phyloP scores from a whole-genome alignment of 2,113 vertebrate species.

The Cyprinodon brontotheroides region DNA sequence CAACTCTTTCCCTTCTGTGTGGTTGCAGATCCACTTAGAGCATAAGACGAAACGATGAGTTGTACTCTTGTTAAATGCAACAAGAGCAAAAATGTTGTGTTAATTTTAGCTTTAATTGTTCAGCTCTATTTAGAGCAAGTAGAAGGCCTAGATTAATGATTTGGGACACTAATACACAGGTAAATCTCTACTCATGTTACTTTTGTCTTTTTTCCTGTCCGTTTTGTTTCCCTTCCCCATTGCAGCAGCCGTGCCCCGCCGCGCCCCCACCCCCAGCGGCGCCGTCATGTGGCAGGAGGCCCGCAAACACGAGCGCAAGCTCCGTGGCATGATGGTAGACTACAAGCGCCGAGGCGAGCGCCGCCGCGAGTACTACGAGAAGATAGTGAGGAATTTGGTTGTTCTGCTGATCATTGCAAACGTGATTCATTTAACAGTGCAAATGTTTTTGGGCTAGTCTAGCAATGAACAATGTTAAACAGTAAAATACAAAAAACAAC shows the following conservation, averaged over 20 bases:
- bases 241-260: constrained; percentile 80
- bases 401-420: neutral
- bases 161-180: neutral
- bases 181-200: neutral
- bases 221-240: neutral
- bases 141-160: neutral
- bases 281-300: constrained; percentile 96
- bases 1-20: too few species aligned
- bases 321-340: constrained; percentile 97
- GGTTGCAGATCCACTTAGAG: too few species aligned
- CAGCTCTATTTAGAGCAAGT: too few species aligned
- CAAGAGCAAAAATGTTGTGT: too few species aligned
- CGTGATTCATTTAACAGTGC: neutral
- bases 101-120: too few species aligned
- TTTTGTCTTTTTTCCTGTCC: neutral
- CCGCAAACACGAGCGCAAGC: constrained; percentile 94
- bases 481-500: neutral
- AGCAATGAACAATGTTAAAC: neutral
- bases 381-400: constrained; percentile 83
- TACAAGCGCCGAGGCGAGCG: constrained; percentile 93
- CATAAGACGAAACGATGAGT: too few species aligned
- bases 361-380: constrained; percentile 93
- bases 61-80: too few species aligned
- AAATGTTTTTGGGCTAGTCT: neutral
- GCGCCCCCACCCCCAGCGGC: constrained; percentile 80